A percentile compares a stretch with the other conserved stretches of the same genome.
Conservation (phyloP, 92 coral and sea anemone genomes). For the Anthopleura xanthogrammica region DNA sequence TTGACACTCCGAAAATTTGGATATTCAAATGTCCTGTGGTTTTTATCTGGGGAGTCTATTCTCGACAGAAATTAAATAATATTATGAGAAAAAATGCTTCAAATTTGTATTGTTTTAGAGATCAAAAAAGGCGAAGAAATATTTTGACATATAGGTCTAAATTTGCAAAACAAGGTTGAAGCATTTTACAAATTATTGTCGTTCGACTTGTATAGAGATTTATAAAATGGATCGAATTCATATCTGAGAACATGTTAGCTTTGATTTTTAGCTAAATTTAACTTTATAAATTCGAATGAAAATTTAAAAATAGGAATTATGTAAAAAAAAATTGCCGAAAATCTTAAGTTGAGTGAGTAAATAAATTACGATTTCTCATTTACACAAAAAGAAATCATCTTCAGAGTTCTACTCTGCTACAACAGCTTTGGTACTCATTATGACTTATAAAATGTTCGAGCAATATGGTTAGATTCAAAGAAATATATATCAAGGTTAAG, state of each 20-base stretch:
- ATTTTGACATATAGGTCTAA: too few species aligned
- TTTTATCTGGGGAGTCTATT: neutral
- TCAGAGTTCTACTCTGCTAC: neutral
- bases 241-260: neutral
- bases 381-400: neutral
- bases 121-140: neutral
- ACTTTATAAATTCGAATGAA: neutral
- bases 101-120: neutral
- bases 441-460: neutral
- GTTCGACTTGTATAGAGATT: too few species aligned
- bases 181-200: too few species aligned
- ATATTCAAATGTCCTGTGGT: slow-evolving; percentile 10
- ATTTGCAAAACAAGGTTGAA: too few species aligned
- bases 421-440: neutral
- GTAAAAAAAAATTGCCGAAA: neutral
- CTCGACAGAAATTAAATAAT: neutral
- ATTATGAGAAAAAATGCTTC: neutral
- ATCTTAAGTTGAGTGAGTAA: neutral
- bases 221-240: too few species aligned
- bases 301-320: neutral
- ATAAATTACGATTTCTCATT: neutral
- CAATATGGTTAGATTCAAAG: too few species aligned
- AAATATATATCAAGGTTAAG: too few species aligned
- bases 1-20: neutral
- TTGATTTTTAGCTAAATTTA: neutral